Percentiles rank a stretch among this genome's conserved stretches.
phyloP scores from a whole-genome alignment of 2,797 vertebrate genomes.

The Euphonia xanthogaster region DNA sequence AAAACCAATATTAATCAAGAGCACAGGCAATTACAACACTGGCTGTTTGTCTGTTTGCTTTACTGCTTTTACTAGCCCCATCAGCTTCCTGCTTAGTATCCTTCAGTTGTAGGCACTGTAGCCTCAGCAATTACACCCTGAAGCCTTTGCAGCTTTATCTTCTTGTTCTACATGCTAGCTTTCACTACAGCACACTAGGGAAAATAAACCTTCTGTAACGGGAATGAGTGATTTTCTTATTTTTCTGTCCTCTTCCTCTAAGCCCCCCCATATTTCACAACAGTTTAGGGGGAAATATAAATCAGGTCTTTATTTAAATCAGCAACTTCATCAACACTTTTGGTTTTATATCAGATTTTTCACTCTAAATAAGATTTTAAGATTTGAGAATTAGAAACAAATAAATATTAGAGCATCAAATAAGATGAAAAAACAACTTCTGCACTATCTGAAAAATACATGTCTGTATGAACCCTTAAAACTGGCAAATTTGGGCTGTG shows the following conservation, averaged over 20 bases:
- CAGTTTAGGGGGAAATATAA: neutral
- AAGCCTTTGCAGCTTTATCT: neutral
- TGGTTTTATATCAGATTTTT: neutral
- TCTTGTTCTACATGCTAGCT: neutral
- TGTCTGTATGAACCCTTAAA: neutral
- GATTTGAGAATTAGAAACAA: neutral
- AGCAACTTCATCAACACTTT: neutral
- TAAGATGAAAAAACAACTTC: neutral
- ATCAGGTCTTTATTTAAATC: neutral
- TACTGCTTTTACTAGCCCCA: neutral
- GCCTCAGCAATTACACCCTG: neutral
- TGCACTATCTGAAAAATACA: neutral
- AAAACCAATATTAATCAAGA: neutral
- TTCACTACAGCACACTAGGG: neutral
- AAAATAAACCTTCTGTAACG: neutral
- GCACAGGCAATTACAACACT: neutral
- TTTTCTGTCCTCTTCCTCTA: neutral
- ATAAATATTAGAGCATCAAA: neutral
- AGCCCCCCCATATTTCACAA: neutral
- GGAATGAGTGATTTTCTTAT: neutral
- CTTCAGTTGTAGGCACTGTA: neutral
- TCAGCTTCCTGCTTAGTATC: neutral
- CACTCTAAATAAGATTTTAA: neutral
- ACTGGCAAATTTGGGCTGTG: rapidly evolving
- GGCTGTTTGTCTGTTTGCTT: neutral